Evolutionary conservation across 2,888 invertebrate species (phyloP), one percentile per base, ranked within the genome.

Genomic region (Hedya salicella): DNA sequence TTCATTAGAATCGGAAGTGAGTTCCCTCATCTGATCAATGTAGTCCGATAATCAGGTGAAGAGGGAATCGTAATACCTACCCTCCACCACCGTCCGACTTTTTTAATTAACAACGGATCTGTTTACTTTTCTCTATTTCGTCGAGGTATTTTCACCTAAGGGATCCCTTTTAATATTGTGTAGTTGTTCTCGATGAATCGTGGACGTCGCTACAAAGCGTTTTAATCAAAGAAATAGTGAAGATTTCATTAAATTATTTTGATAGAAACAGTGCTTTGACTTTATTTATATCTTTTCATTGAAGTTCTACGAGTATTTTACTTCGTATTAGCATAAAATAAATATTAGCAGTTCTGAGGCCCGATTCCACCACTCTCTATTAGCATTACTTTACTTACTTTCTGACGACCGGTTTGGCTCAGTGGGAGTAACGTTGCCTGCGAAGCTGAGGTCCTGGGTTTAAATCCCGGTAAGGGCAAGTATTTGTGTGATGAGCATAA

Each of bases 61-160:
- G 70, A 71, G 69, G 72, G 72, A 70, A 36, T 63, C 67, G 62
- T 73, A 73, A 77, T 74, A 70, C 76, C 73, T 74, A 70, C 76
- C 73, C 71, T 66, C 72, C 69, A 73, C 73, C 72, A 71, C 73
- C 72, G 70, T 69, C 72, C 62, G 75, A 75, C 74, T 78, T 78
- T 78, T 78, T 78, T 78, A 78, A 78, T 78, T 78, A 78, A 77
- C 76, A 76, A 70, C 69, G 70, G 72, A 67, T 68, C 70, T 60
- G 63, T 68, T 71, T 66, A 61, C 66, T 66, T 59, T 61, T 66
- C 32, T 68, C 62, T 62, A 62, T 62, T 60, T 66, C 42, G 62
- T 52, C 52, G 56, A 59, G 64, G 52, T 68, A 52, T 68, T 59
- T 64, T 60, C 52, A 40, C 59, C 17, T 53, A 11, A 42, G 54